A percentile compares a stretch with the other conserved stretches of the same genome.
These are phyloP conservation scores for Ophonus ardosiacus DNA, from an alignment of 2,888 invertebrate species.

Conservation along the genomic window DNA sequence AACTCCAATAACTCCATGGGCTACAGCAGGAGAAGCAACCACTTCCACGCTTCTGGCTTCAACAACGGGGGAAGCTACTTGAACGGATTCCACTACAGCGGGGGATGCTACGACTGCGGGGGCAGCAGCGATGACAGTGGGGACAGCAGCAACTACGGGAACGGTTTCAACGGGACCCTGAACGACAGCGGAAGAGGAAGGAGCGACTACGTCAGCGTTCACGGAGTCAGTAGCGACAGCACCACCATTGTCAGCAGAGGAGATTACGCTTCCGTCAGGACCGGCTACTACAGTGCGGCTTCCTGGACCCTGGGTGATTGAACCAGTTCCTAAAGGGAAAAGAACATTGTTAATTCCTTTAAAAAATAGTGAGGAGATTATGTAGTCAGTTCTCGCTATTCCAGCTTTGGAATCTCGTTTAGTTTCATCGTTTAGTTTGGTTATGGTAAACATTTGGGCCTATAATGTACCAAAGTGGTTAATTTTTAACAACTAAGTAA, in stretches of 20 bases:
- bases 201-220: constrained; percentile 64
- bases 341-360: background rate
- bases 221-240: constrained; percentile 67
- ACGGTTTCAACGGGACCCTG: constrained; percentile 47
- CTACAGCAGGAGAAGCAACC: constrained; percentile 7
- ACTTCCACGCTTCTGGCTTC: constrained; percentile 17
- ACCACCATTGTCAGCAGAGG: constrained; percentile 69
- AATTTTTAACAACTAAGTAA: too few species aligned
- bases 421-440: too few species aligned
- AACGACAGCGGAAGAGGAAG: constrained; percentile 65
- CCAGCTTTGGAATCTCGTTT: too few species aligned
- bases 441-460: too few species aligned
- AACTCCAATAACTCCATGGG: constrained; percentile 20
- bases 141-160: constrained; percentile 5
- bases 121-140: background rate
- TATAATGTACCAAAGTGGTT: too few species aligned
- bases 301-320: constrained; percentile 72
- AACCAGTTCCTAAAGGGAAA: constrained; percentile 70
- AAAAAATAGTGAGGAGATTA: too few species aligned
- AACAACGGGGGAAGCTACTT: constrained; percentile 1
- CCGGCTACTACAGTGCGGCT: constrained; percentile 73
- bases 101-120: background rate
- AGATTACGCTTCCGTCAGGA: constrained; percentile 74
- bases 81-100: constrained; percentile 3
- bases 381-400: too few species aligned